A percentile compares a stretch with the other conserved stretches of the same genome.
Evolutionary conservation across 2,113 vertebrate genomes (phyloP).

Genomic region (Corapipo altera): DNA sequence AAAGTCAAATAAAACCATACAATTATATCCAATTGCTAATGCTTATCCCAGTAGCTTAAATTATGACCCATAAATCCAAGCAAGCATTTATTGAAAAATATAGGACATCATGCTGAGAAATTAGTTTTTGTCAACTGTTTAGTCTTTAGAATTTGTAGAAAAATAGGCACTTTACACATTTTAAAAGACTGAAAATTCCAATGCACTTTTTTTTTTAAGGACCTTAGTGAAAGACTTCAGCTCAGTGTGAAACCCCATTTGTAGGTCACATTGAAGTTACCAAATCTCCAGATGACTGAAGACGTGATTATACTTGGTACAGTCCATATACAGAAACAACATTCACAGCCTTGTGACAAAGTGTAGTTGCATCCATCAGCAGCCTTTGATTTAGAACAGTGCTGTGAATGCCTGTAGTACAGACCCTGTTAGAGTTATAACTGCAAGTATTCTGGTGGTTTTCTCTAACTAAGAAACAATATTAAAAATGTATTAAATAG

Average conservation of each 20-base stretch:
- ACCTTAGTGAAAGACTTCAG: not conserved
- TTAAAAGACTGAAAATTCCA: not conserved
- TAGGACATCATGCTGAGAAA: not conserved
- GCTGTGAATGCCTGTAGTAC: not conserved
- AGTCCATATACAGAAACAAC: not conserved
- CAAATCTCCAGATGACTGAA: not conserved
- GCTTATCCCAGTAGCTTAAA: not conserved
- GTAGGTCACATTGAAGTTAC: not conserved
- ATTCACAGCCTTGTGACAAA: not conserved
- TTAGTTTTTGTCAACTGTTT: not conserved
- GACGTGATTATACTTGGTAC: not conserved
- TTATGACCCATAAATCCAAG: not conserved
- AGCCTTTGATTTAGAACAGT: not conserved
- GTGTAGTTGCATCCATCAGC: not conserved
- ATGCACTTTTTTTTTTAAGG: not conserved
- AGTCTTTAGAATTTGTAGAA: not conserved
- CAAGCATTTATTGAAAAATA: not conserved
- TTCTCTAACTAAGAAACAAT: not conserved
- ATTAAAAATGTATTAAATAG: not conserved
- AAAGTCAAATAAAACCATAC: not conserved
- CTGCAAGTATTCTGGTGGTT: not conserved
- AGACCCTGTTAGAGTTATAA: not conserved
- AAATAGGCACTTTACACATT: not conserved
- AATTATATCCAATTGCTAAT: not conserved
- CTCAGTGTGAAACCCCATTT: not conserved